Base-by-base conservation (phyloP, 1,140 invertebrate genomes). In the Adoxophyes honmai region DNA sequence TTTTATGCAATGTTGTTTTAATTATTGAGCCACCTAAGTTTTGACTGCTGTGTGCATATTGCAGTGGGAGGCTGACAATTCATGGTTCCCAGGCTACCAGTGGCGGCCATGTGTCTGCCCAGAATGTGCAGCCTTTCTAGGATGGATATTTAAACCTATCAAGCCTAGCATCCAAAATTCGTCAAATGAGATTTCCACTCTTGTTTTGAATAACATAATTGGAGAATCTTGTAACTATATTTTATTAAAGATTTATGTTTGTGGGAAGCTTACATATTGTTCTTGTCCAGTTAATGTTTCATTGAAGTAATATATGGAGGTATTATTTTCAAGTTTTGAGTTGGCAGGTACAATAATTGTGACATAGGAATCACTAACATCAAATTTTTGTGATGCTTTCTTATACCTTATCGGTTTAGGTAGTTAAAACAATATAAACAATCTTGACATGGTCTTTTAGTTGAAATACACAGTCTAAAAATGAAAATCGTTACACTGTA, bases 51-150 rank as follows among this genome's bases (percentile, higher is more conserved):
- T 28, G 21, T 37, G 9, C 5, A 42, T 60, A 35, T 83, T 57
- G 35, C 72, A 88, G 83, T 86, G 85, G 85, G 68, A 76, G 38
- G 66, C 74, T 54, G 72, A 68, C 60, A 66, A 81, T 33, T 73
- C 75, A 55, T 88, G 83, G 81, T 88, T 76, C 70, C 75, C 81
- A 37, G 79, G 73, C 34, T 85, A 79, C 61, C 62, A 53, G 6
- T 83, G 78, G 76, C 82, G 74, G 59, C 68, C 68, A 11, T 88
- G 85, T 57, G 52, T 79, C 7, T 88, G 85, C 54, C 69, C 78
- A 15, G 74, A 78, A 8, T 88, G 85, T 68, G 77, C 73, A 34
- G 55, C 55, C 7, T 73, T 71, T 48, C 18, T 86, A 42, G 85
- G 85, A 28, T 86, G 78, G 75, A 56, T 79, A 16, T 88, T 81